These are phyloP conservation scores for Halesus radiatus DNA, from an alignment of 1,140 invertebrate genomes.

Conservation along the genomic window DNA sequence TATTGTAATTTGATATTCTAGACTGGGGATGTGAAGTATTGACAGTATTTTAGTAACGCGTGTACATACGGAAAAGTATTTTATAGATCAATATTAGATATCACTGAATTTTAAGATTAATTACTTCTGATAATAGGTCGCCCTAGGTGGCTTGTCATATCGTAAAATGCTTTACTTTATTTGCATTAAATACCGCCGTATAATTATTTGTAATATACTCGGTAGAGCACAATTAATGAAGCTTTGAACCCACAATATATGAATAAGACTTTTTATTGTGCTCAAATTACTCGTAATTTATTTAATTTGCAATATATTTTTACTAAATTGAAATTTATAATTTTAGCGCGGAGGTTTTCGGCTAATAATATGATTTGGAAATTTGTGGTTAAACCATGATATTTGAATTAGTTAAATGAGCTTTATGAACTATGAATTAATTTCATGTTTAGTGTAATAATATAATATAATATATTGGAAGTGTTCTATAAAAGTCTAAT, in stretches of 20 bases:
- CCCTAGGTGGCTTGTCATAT: conserved; percentile 22
- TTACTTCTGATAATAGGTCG: not conserved
- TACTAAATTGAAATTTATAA: too few species aligned
- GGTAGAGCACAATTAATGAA: too few species aligned
- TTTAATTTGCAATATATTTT: too few species aligned
- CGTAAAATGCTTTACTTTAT: conserved; percentile 21
- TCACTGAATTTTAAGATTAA: conserved; percentile 17
- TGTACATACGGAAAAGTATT: conserved; percentile 17
- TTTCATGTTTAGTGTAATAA: conserved; percentile 8
- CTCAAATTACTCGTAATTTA: too few species aligned
- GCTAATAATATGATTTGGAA: too few species aligned
- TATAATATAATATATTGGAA: too few species aligned
- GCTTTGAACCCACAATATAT: too few species aligned
- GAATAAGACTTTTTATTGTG: too few species aligned
- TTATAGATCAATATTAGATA: conserved; percentile 2
- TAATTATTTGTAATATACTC: too few species aligned
- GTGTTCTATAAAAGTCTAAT: conserved; percentile 7
- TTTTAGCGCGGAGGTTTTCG: too few species aligned
- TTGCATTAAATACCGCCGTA: not conserved
- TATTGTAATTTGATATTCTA: conserved; percentile 16
- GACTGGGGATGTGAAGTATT: not conserved
- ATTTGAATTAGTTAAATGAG: conserved; percentile 16
- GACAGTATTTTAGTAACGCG: conserved; percentile 1
- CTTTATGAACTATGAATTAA: conserved; percentile 16
- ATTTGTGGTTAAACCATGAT: not conserved